phyloP scores from a whole-genome alignment of 2,113 vertebrate genomes.

The Larimichthys crocea region DNA sequence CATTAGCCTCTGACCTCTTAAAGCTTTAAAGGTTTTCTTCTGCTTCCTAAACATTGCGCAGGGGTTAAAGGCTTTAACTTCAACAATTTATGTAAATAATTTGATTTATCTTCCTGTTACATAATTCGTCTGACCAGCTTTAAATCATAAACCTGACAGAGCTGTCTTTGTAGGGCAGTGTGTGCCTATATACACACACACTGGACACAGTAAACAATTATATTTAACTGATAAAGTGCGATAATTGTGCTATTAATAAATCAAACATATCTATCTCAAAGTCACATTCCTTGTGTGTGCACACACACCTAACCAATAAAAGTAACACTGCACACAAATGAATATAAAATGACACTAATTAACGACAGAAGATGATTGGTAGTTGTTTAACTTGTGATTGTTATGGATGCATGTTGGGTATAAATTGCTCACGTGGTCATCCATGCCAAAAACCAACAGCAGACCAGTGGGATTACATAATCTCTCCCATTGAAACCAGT shows the following conservation, averaged over 20 bases:
- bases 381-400: not conserved
- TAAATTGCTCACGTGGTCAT: constrained; percentile 12
- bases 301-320: no score
- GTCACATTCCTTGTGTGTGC: no score
- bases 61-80: not conserved
- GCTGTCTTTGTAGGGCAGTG: not conserved
- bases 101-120: not conserved
- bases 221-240: not conserved
- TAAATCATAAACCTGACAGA: not conserved
- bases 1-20: not conserved
- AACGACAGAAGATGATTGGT: not conserved
- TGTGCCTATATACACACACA: not conserved
- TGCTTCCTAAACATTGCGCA: not conserved
- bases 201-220: not conserved
- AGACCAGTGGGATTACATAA: constrained; percentile 44
- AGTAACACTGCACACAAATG: not conserved
- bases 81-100: not conserved
- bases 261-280: not conserved
- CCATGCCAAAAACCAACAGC: constrained; percentile 7
- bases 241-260: not conserved
- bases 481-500: constrained; percentile 26
- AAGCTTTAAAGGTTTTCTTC: not conserved
- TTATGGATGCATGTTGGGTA: no score
- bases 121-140: not conserved
- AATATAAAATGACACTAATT: not conserved